Conservation (phyloP, 2,888 invertebrate species). For the Noctua pronuba region DNA sequence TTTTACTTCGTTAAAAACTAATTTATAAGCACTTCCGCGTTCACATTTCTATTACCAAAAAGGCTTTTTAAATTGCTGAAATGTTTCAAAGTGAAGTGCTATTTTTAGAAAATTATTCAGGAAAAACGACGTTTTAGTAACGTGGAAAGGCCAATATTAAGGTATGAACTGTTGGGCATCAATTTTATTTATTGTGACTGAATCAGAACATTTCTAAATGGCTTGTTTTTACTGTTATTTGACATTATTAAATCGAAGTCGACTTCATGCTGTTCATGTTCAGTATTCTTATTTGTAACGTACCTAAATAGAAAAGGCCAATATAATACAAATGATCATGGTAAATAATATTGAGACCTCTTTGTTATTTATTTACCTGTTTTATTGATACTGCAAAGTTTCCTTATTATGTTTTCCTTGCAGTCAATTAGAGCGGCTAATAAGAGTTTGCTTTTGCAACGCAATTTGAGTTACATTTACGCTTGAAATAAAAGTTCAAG, state of each 20-base stretch:
- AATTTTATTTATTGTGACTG: background rate
- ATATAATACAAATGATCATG: slow-evolving; percentile 21
- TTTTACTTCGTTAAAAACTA: slow-evolving; percentile 19
- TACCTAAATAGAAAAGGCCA: background rate
- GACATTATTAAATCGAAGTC: background rate
- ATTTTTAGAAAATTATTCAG: background rate
- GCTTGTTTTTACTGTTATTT: background rate
- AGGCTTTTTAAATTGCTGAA: background rate
- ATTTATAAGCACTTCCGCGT: slow-evolving; percentile 16
- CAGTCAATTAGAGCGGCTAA: slow-evolving; percentile 1
- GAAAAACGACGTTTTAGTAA: background rate
- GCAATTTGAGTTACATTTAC: background rate
- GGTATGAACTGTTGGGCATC: background rate
- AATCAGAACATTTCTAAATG: background rate
- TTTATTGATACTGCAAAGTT: slow-evolving; percentile 30
- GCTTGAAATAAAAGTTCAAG: background rate
- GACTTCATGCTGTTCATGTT: background rate
- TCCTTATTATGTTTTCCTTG: slow-evolving; percentile 56
- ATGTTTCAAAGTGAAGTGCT: background rate
- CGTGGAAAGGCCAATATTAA: background rate
- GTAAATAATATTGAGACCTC: slow-evolving; percentile 38
- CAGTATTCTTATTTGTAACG: background rate
- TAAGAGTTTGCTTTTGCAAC: slow-evolving; percentile 8
- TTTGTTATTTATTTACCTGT: slow-evolving; percentile 31
- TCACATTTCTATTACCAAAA: slow-evolving; percentile 1